Percentiles rank a stretch among this genome's conserved stretches.
Evolutionary conservation across 2,113 vertebrate genomes (phyloP).

Genomic region (Cochlearius cochlearius): DNA sequence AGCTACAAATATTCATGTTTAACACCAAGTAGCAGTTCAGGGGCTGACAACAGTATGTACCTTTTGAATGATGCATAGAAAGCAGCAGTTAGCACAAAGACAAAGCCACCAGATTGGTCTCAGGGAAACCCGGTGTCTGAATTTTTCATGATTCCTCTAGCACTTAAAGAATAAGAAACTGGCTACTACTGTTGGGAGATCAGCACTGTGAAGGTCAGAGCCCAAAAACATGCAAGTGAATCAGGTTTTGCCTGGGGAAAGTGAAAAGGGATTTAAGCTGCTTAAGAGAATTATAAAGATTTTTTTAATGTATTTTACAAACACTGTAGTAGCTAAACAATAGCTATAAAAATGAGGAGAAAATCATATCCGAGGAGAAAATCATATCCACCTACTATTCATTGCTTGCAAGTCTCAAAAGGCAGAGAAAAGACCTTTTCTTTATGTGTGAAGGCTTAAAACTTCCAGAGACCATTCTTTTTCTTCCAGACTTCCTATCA

Average conservation of each 20-base stretch:
- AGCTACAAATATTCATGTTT: conserved; percentile 88
- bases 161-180: conserved; percentile 93
- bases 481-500: background rate
- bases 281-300: conserved; percentile 74
- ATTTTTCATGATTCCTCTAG: conserved; percentile 97
- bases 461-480: conserved; percentile 29
- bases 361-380: background rate
- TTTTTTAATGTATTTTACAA: conserved; percentile 74
- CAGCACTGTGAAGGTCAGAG: conserved; percentile 83
- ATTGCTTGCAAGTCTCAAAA: conserved; percentile 43
- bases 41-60: conserved; percentile 83
- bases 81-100: conserved; percentile 89
- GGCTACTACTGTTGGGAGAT: conserved; percentile 81
- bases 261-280: conserved; percentile 75
- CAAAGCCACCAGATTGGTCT: conserved; percentile 95
- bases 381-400: conserved; percentile 32
- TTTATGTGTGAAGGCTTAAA: conserved; percentile 54
- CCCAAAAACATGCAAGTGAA: conserved; percentile 77
- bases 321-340: conserved; percentile 63
- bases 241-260: conserved; percentile 79
- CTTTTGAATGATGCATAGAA: conserved; percentile 86
- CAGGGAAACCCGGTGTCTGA: conserved; percentile 89
- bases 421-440: conserved; percentile 51
- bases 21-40: conserved; percentile 85
- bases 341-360: conserved; percentile 46